Evolutionary conservation across 2,113 vertebrate genomes (phyloP).

Genomic region (Cichladusa arquata): DNA sequence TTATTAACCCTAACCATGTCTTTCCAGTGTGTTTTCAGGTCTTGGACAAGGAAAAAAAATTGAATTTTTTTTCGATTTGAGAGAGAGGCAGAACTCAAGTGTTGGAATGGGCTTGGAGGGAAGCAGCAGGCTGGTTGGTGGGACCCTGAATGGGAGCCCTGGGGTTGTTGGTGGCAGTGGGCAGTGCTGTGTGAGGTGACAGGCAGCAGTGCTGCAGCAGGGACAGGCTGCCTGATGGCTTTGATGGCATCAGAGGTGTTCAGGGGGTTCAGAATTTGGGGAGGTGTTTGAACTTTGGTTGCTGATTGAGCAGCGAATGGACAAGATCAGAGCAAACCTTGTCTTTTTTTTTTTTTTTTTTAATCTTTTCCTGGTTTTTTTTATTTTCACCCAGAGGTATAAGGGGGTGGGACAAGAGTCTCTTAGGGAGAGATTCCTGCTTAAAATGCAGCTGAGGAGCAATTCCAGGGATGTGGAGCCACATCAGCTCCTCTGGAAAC

Average conservation of each 20-base stretch:
- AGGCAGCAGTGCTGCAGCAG: not conserved
- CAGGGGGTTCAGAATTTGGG: not conserved
- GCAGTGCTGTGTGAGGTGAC: fast-evolving
- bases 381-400: fast-evolving
- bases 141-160: not conserved
- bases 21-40: not conserved
- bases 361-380: fast-evolving
- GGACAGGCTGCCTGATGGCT: not conserved
- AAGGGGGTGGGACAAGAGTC: not conserved
- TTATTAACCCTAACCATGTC: slow-evolving; percentile 66
- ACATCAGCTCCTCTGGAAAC: too few species aligned
- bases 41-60: not conserved
- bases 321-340: not conserved
- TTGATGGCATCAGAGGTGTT: not conserved
- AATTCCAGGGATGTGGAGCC: too few species aligned
- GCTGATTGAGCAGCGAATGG: not conserved
- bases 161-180: not conserved
- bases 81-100: not conserved
- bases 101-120: not conserved
- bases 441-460: too few species aligned
- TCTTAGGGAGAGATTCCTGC: not conserved
- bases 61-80: not conserved
- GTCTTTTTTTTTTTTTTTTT: fast-evolving
- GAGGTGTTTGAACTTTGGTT: not conserved
- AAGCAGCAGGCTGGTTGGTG: not conserved